Evolutionary conservation across 2,113 vertebrate genomes (phyloP).

Genomic region (Cygnus atratus): DNA sequence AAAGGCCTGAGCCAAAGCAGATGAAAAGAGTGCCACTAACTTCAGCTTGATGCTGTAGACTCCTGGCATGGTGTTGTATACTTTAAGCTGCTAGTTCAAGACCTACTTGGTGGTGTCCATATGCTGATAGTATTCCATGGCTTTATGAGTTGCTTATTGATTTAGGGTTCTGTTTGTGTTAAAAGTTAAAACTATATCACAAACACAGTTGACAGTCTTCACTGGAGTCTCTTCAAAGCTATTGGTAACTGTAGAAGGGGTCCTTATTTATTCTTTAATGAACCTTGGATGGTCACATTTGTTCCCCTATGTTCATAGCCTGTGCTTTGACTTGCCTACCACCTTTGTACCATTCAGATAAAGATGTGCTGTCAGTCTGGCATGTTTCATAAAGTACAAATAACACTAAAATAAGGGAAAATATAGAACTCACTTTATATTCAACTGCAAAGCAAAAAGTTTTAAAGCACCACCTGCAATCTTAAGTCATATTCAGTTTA

Average conservation of each 20-base stretch:
- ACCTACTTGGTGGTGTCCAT: background rate
- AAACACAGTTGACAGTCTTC: background rate
- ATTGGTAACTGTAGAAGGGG: background rate
- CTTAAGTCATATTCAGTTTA: background rate
- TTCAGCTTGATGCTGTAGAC: background rate
- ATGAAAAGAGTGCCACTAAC: background rate
- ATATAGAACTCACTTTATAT: background rate
- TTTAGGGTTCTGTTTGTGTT: background rate
- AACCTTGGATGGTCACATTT: background rate
- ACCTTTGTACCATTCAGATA: background rate
- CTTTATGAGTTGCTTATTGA: background rate
- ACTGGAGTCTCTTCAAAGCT: background rate
- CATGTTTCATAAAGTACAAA: background rate
- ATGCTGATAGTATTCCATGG: background rate
- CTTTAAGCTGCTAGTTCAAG: background rate
- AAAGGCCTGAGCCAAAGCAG: background rate
- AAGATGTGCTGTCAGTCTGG: background rate
- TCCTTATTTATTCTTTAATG: background rate
- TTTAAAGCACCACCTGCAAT: background rate
- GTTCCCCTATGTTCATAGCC: background rate
- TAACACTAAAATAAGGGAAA: background rate
- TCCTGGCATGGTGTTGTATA: background rate
- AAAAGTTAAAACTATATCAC: background rate
- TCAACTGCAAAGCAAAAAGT: background rate
- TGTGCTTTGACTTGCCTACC: background rate